Evolutionary conservation across 2,113 vertebrate species (phyloP), one percentile per base, ranked within the genome.

Genomic region (Alligator mississippiensis): DNA sequence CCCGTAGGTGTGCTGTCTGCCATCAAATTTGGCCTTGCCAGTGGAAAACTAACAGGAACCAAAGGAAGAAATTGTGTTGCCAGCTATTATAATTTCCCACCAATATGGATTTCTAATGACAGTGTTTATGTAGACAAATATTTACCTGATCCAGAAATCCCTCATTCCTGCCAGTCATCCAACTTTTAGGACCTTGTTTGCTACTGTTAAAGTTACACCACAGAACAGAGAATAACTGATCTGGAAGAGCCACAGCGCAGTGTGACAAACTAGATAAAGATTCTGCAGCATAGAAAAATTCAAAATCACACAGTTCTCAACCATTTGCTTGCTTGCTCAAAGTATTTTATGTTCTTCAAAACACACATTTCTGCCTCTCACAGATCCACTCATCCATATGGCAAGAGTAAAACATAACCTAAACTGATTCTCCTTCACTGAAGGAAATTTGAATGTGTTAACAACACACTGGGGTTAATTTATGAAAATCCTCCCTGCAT

Each of bases 401-500:
- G n/a, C 18, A n/a, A 85, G 77, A 96, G 93, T 94, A 93, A 95
- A 84, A 91, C 86, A 96, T 91, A 96, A 96, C 92, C 88, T 84
- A 84, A 47, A 90, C 4, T 95, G 93, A 96, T 95, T 96, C 94
- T 87, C 63, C 93, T 80, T 91, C 90, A 89, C 80, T 96, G 84
- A 88, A 83, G 88, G 92, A 92, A 93, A 90, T 77, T 90, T 90
- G 90, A 94, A 96, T 72, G 86, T 91, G 84, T 96, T 93, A 96
- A 84, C 96, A 95, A 96, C 94, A 86, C 4, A 17, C 80, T 30
- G 64, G n/a, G 16, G 64, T n/a, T 30, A 96, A 95, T 96, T 93
- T 38, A 96, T 95, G 84, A 85, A 93, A 66, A 96, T 96, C 93
- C 96, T 93, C 90, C 90, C 88, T 92, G 88, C 93, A 91, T 91